phyloP scores from a whole-genome alignment of 2,113 vertebrate genomes.

The Ovibos moschatus region DNA sequence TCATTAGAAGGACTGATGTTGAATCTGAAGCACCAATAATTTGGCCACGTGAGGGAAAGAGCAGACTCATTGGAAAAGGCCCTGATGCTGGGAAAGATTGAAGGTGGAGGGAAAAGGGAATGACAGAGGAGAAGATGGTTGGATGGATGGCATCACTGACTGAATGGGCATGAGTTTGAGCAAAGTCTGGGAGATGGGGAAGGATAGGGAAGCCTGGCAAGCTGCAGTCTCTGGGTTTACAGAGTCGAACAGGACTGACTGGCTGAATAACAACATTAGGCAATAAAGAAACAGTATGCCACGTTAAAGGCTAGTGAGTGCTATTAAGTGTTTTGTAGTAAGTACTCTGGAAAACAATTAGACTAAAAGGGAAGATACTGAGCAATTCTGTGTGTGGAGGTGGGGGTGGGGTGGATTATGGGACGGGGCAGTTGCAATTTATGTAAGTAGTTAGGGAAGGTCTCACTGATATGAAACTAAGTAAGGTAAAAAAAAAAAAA shows the following conservation, averaged over 20 bases:
- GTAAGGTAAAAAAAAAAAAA: fast-evolving
- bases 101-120: neutral
- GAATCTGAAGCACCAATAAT: neutral
- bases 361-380: neutral
- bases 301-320: neutral
- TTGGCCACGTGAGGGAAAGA: neutral
- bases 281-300: neutral
- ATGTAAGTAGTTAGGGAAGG: neutral
- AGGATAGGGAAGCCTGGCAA: neutral
- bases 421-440: neutral
- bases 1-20: neutral
- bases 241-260: neutral
- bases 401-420: neutral
- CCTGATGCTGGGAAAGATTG: neutral
- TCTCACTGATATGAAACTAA: neutral
- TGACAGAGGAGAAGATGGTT: neutral
- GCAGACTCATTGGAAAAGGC: neutral
- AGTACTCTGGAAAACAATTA: neutral
- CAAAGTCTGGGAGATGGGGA: neutral
- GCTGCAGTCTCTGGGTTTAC: neutral
- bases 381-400: neutral
- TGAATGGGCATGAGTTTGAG: neutral
- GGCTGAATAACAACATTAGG: neutral
- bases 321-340: neutral
- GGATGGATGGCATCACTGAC: neutral